Base-by-base conservation (phyloP, 2,888 invertebrate species). In the Cordilura impudica region DNA sequence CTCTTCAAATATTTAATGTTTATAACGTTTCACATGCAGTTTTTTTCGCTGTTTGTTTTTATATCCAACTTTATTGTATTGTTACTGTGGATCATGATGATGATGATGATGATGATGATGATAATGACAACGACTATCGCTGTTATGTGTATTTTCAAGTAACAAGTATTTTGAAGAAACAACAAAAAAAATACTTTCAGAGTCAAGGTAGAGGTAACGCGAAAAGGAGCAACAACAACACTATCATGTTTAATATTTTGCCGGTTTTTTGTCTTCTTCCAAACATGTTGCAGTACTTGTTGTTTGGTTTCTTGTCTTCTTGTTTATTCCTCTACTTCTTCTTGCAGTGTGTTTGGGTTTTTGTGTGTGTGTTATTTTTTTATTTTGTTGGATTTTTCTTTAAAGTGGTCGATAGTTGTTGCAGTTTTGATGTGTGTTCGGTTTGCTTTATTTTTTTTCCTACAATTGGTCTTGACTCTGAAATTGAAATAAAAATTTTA, bases 181-280 rank as follows among this genome's bases (percentile, higher is more conserved):
- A 67, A 63, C 18, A 45, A 18, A 51, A 14, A 58, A 63, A 54
- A 78, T 76, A 63, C 70, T 75, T 85, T 87, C 89, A 89, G 88
- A 88, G 89, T 89, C 89, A 89, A 89, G 89, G 89, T 89, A 87
- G 88, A 88, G 88, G 88, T 88, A 88, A 85, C 83, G 83, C 67
- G 63, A 79, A 58, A 47, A 65, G n/a, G 12, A 71, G 61, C 23
- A 53, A 58, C 47, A 35, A 49, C 63, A 66, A 61, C 8, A 49
- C 16, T 12, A n/a, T 23, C 21, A 51, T 39, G 18, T 51, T 45
- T 45, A 71, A 53, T 51, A 39, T 66, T 76, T 78, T 80, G 78
- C 63, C 76, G 73, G 73, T 77, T 81, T 78, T 82, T 75, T 66
- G 65, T 70, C 70, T 63, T 60, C 63, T 81, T 47, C 75, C 71